Percentiles rank a stretch among this genome's conserved stretches.
These are phyloP conservation scores for Morone chrysops DNA, from an alignment of 2,113 vertebrate species.

Conservation along the genomic window DNA sequence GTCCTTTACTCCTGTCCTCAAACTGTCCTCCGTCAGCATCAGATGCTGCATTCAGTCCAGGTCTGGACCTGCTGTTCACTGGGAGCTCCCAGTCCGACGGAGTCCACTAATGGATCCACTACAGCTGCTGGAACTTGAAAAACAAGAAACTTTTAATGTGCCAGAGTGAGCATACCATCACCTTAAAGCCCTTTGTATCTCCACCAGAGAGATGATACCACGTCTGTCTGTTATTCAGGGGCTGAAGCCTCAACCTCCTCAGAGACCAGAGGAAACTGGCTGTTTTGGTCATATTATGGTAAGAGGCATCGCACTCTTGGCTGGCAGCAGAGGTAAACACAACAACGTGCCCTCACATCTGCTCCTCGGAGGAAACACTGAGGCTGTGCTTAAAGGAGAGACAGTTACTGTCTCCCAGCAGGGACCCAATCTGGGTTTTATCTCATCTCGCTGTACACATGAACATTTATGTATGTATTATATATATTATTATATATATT, in stretches of 20 bases:
- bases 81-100: no score
- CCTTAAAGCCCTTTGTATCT: not conserved
- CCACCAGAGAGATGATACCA: not conserved
- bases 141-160: not conserved
- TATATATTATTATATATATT: not conserved
- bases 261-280: not conserved
- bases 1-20: no score
- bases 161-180: not conserved
- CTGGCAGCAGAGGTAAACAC: not conserved
- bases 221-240: not conserved
- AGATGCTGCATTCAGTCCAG: no score
- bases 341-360: not conserved
- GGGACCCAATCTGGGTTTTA: not conserved
- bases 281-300: not conserved
- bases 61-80: no score
- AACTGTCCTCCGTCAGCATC: no score
- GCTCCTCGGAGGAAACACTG: not conserved
- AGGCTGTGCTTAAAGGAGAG: not conserved
- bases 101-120: no score
- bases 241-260: not conserved
- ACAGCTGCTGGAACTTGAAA: no score
- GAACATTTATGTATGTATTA: not conserved
- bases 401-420: no score
- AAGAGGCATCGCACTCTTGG: not conserved
- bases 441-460: not conserved